A percentile compares a stretch with the other conserved stretches of the same genome.
Conservation (phyloP, 2,797 vertebrate species). For the Chelon labrosus region DNA sequence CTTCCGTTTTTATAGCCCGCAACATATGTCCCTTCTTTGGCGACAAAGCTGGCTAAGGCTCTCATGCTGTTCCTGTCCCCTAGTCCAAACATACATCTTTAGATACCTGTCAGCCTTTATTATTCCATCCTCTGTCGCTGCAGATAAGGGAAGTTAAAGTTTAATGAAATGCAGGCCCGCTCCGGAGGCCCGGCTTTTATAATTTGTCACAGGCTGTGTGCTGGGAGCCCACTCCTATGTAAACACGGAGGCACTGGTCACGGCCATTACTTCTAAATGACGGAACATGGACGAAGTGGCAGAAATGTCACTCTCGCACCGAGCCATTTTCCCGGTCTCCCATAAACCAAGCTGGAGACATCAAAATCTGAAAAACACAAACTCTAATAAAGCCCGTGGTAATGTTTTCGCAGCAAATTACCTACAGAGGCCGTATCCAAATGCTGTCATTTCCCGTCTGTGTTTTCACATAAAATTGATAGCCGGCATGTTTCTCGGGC, state of each 20-base stretch:
- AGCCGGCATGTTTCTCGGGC: slow-evolving; percentile 60
- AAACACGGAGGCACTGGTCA: slow-evolving; percentile 84
- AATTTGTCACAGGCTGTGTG: slow-evolving; percentile 87
- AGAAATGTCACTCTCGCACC: slow-evolving; percentile 71
- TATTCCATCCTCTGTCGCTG: slow-evolving; percentile 81
- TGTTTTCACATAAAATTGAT: slow-evolving; percentile 75
- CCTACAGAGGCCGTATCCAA: slow-evolving; percentile 67
- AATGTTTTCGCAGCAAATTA: slow-evolving; percentile 71
- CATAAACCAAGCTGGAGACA: slow-evolving; percentile 64
- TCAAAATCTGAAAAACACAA: slow-evolving; percentile 67
- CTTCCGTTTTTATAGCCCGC: slow-evolving; percentile 85
- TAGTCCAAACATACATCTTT: slow-evolving; percentile 87
- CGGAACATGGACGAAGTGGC: slow-evolving; percentile 77
- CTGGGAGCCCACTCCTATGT: slow-evolving; percentile 84
- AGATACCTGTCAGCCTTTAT: slow-evolving; percentile 86
- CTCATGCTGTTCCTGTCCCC: slow-evolving; percentile 83
- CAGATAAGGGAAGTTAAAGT: slow-evolving; percentile 88
- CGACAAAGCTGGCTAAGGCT: slow-evolving; percentile 81
- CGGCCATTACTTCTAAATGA: slow-evolving; percentile 87
- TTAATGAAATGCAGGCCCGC: slow-evolving; percentile 89
- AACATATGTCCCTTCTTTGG: slow-evolving; percentile 82
- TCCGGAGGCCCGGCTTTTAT: slow-evolving; percentile 85
- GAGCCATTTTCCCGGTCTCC: slow-evolving; percentile 76
- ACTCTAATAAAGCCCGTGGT: slow-evolving; percentile 67
- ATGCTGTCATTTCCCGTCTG: slow-evolving; percentile 74